Conservation (phyloP, 2,888 invertebrate species). For the Andrena flavipes region DNA sequence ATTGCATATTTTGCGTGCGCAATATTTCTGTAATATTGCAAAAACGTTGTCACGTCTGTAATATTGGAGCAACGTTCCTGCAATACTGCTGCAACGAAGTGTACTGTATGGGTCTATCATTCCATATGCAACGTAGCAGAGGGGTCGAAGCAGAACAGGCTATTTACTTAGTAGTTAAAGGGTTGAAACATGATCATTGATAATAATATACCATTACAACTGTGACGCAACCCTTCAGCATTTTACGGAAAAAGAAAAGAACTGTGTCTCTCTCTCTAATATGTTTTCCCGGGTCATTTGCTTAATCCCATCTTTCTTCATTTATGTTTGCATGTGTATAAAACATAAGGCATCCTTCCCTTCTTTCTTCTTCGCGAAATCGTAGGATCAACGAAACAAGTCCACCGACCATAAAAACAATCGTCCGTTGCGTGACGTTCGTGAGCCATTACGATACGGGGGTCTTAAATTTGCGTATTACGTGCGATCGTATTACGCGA, state of each 20-base stretch:
- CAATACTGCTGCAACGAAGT: no score
- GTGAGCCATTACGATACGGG: not conserved
- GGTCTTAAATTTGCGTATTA: constrained; percentile 16
- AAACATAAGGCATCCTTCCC: not conserved
- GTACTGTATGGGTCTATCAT: not conserved
- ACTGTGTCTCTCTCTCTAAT: not conserved
- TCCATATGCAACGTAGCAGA: not conserved
- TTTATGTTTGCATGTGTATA: not conserved
- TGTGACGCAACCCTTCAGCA: not conserved
- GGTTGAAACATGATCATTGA: constrained; percentile 11
- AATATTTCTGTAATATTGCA: no score
- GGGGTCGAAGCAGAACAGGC: not conserved
- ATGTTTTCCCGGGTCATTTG: not conserved
- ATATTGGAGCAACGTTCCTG: no score
- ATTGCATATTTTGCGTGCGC: no score
- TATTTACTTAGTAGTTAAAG: constrained; percentile 10
- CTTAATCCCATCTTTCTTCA: constrained; percentile 2
- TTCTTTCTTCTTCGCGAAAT: not conserved
- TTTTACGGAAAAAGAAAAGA: not conserved
- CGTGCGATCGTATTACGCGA: not conserved
- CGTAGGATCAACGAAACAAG: not conserved
- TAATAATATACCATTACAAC: constrained; percentile 16
- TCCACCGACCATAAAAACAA: constrained; percentile 42
- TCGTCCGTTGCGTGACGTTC: constrained; percentile 34
- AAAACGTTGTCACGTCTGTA: no score